These are phyloP conservation scores for Odocoileus hemionus DNA, from an alignment of 2,113 vertebrate species.

Conservation along the genomic window DNA sequence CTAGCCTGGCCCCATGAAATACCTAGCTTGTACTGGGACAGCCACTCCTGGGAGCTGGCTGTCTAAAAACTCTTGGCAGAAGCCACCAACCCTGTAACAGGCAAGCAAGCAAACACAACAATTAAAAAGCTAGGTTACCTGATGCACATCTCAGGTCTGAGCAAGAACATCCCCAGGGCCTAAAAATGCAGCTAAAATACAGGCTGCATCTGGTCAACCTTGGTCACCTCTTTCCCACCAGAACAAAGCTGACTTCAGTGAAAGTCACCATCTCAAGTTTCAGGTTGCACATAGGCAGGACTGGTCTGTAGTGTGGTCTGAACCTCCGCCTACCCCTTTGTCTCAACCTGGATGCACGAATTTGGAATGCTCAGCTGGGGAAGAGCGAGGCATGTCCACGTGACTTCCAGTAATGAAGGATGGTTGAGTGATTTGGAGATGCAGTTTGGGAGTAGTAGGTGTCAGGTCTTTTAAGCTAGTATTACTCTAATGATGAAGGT, in stretches of 20 bases:
- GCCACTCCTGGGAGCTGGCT: background rate
- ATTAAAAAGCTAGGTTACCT: background rate
- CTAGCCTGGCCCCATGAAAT: background rate
- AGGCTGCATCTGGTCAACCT: conserved; percentile 13
- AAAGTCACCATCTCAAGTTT: background rate
- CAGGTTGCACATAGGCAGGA: background rate
- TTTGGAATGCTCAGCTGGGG: background rate
- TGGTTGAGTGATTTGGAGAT: background rate
- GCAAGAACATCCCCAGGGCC: background rate
- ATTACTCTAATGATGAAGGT: background rate
- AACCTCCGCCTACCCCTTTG: no score
- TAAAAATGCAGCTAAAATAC: background rate
- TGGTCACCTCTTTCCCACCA: background rate
- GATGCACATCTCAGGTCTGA: background rate
- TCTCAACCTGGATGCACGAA: background rate
- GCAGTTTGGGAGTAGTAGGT: background rate
- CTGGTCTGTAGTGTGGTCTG: background rate
- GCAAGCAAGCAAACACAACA: background rate
- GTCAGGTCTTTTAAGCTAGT: background rate
- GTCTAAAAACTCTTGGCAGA: background rate
- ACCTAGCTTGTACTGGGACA: background rate
- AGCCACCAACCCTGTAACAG: background rate
- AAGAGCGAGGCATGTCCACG: background rate
- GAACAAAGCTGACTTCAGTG: conserved; percentile 15
- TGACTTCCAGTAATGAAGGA: background rate